These are phyloP conservation scores for Leptinotarsa defecta DNA, from an alignment of 1,140 invertebrate genomes.

Conservation along the genomic window DNA sequence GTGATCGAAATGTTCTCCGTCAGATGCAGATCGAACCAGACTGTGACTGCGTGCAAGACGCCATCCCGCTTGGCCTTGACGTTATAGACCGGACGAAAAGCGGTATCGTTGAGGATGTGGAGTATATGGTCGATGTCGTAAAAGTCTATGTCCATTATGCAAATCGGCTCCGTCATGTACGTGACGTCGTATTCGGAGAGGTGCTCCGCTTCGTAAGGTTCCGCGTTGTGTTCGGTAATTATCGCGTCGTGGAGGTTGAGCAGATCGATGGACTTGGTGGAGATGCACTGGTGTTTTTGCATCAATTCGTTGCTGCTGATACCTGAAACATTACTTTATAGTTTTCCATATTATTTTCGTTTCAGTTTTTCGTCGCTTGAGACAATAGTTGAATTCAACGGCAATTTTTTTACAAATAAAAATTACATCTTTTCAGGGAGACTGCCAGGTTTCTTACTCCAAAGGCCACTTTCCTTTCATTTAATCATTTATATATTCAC, in stretches of 20 bases:
- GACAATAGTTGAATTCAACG: too few species aligned
- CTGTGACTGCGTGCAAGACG: slow-evolving; percentile 59
- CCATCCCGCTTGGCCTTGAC: slow-evolving; percentile 52
- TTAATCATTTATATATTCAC: too few species aligned
- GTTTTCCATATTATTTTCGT: too few species aligned
- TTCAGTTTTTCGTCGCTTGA: too few species aligned
- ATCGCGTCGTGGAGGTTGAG: slow-evolving; percentile 51
- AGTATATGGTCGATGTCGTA: slow-evolving; percentile 62
- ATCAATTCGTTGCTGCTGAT: slow-evolving; percentile 47
- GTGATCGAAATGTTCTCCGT: slow-evolving; percentile 66
- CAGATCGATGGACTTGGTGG: slow-evolving; percentile 44
- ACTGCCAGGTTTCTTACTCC: too few species aligned
- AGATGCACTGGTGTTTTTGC: slow-evolving; percentile 56
- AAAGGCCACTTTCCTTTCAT: too few species aligned
- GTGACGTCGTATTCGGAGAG: slow-evolving; percentile 63
- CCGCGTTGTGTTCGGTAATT: slow-evolving; percentile 56
- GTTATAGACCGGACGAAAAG: not conserved
- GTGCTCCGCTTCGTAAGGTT: slow-evolving; percentile 74
- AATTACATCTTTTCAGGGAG: too few species aligned
- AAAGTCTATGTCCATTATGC: slow-evolving; percentile 69
- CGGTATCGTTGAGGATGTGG: slow-evolving; percentile 44
- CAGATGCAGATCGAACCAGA: slow-evolving; percentile 77
- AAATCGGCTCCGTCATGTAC: slow-evolving; percentile 63
- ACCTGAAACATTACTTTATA: not conserved
- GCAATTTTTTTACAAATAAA: too few species aligned